Evolutionary conservation across 2,113 vertebrate species (phyloP).

Genomic region (Azemiops feae): DNA sequence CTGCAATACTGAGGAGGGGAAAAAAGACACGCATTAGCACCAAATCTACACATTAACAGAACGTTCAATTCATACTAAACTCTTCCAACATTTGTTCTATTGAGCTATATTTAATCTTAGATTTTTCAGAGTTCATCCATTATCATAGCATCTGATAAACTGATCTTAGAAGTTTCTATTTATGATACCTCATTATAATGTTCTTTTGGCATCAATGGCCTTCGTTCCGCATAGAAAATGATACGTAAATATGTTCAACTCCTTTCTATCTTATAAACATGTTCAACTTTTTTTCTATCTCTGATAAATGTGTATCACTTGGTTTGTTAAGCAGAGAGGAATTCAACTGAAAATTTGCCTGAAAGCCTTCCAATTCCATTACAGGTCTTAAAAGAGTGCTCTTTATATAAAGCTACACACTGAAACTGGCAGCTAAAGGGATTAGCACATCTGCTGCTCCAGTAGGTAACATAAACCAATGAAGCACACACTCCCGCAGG

Average conservation of each 20-base stretch:
- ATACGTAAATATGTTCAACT: background rate
- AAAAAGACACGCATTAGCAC: constrained; percentile 6
- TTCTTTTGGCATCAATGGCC: background rate
- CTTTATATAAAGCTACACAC: background rate
- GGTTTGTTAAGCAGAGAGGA: background rate
- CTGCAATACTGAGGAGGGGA: constrained; percentile 82
- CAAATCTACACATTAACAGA: background rate
- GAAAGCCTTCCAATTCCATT: background rate
- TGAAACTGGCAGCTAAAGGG: background rate
- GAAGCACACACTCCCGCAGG: background rate
- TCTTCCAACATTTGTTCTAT: background rate
- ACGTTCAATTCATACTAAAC: rapidly evolving
- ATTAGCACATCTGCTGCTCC: background rate
- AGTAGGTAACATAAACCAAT: background rate
- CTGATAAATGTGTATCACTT: background rate
- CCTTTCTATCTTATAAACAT: background rate
- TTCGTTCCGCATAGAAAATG: background rate
- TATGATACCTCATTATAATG: background rate
- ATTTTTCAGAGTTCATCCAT: background rate
- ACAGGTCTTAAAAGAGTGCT: background rate
- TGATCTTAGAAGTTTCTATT: background rate
- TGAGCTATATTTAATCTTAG: background rate
- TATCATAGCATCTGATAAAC: background rate
- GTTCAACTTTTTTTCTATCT: background rate
- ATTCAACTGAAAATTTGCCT: background rate